Evolutionary conservation across 1,140 invertebrate genomes (phyloP), one percentile per base, ranked within the genome.

Genomic region (Neuroterus valhalla): DNA sequence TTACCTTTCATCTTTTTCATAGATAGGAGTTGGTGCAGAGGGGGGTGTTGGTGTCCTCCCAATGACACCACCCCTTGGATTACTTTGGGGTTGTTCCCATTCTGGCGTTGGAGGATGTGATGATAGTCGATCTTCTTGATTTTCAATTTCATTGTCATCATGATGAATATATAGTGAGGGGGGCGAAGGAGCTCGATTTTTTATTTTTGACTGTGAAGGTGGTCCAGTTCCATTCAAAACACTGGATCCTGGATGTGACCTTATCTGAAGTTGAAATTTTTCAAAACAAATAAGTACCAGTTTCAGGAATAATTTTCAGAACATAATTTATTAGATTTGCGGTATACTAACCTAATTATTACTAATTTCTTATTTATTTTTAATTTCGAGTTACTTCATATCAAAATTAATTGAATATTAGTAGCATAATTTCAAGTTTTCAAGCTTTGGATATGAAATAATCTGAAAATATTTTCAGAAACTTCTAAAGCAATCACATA

Each of bases 41-140:
- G 76, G 80, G 71, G 82, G 86, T 10, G 81, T 83, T 19, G 87
- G 87, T 6, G 87, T 84, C 50, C 82, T 86, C 2, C 87, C 87
- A 69, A 88, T 87, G 6, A 88, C 80, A 46, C 87, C 86, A 19
- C 86, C 87, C 23, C 87, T 77, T 4, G 87, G 87, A 66, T 86
- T 87, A 50, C 80, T 81, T n/a, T 72, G 38, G 14, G 71, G 66
- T 12, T 80, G 71, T 66, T 81, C 73, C 50, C 74, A 78, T 70
- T 78, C 76, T 50, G 74, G 48, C 44, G 78, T 80, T 66, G 38
- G 44, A 48, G 46, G 66, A 26, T 43, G 15, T 50, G 44, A 21
- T 8, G 44, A 19, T 52, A 44, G 55, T 72, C 42, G 21, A 68
- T 48, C 42, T 43, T 77, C 52, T 12, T 55, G 44, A 23, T 50